phyloP scores from a whole-genome alignment of 2,888 invertebrate species.

The Saturnia japonica region DNA sequence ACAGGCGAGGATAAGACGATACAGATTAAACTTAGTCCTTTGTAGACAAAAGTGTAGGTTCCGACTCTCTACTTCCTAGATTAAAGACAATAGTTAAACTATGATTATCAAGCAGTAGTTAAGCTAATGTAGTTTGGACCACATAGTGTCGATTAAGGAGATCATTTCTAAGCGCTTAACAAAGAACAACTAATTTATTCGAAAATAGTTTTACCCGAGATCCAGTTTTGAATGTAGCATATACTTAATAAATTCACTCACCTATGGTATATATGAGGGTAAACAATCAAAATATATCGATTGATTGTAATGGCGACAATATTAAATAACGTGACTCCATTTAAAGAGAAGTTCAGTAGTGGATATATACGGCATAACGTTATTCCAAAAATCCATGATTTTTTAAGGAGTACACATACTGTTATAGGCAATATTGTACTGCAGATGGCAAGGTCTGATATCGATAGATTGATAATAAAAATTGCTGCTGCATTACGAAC shows the following conservation, averaged over 20 bases:
- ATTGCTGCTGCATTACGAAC: slow-evolving; percentile 30
- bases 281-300: slow-evolving; percentile 28
- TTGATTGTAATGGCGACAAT: slow-evolving; percentile 30
- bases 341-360: slow-evolving; percentile 20
- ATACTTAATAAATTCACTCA: slow-evolving; percentile 15
- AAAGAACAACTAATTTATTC: neutral
- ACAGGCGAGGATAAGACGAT: too few relatives aligned
- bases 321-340: slow-evolving; percentile 19
- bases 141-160: neutral
- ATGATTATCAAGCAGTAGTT: neutral
- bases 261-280: slow-evolving; percentile 27
- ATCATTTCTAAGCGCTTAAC: neutral
- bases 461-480: slow-evolving; percentile 29
- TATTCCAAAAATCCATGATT: slow-evolving; percentile 26
- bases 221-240: neutral
- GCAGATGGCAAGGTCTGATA: slow-evolving; percentile 26
- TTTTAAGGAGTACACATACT: slow-evolving; percentile 16
- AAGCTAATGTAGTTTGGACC: neutral
- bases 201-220: neutral
- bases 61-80: too few relatives aligned
- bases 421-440: slow-evolving; percentile 23
- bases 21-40: too few relatives aligned
- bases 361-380: slow-evolving; percentile 25
- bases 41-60: too few relatives aligned
- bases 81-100: neutral